These are phyloP conservation scores for Odiellus spinosus DNA, from an alignment of 2,888 invertebrate genomes.

Conservation along the genomic window DNA sequence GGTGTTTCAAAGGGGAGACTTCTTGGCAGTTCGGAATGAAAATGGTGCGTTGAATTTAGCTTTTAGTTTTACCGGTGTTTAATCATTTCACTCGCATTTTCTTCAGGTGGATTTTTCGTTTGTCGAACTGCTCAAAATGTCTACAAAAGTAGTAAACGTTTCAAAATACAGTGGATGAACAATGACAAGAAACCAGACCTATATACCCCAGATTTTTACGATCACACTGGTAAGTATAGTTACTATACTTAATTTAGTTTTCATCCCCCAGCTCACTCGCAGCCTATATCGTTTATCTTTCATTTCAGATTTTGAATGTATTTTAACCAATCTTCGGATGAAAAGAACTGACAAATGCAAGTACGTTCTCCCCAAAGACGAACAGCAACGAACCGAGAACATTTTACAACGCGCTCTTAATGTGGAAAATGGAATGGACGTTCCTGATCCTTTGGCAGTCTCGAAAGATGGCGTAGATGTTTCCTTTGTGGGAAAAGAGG, in stretches of 20 bases:
- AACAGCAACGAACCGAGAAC: slow-evolving; percentile 58
- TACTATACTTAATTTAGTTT: too few species aligned
- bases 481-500: slow-evolving; percentile 20
- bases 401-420: slow-evolving; percentile 67
- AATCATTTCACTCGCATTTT: too few species aligned
- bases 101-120: slow-evolving; percentile 36
- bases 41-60: slow-evolving; percentile 45
- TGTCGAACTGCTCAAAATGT: slow-evolving; percentile 83
- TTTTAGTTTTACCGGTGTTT: background rate
- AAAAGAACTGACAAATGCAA: slow-evolving; percentile 53
- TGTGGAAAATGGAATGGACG: slow-evolving; percentile 55
- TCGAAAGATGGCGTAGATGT: slow-evolving; percentile 21
- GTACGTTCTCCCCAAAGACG: slow-evolving; percentile 51
- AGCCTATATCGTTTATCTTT: too few species aligned
- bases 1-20: slow-evolving; percentile 76
- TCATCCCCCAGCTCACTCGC: too few species aligned
- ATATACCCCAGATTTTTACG: slow-evolving; percentile 78
- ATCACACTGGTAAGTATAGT: slow-evolving; percentile 55
- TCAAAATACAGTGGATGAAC: slow-evolving; percentile 70
- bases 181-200: slow-evolving; percentile 33
- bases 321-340: slow-evolving; percentile 66
- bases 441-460: slow-evolving; percentile 29
- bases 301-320: slow-evolving; percentile 62
- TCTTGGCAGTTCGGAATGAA: slow-evolving; percentile 74
- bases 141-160: slow-evolving; percentile 64